phyloP scores from a whole-genome alignment of 2,888 invertebrate species.

The Nemapogon koenigi region DNA sequence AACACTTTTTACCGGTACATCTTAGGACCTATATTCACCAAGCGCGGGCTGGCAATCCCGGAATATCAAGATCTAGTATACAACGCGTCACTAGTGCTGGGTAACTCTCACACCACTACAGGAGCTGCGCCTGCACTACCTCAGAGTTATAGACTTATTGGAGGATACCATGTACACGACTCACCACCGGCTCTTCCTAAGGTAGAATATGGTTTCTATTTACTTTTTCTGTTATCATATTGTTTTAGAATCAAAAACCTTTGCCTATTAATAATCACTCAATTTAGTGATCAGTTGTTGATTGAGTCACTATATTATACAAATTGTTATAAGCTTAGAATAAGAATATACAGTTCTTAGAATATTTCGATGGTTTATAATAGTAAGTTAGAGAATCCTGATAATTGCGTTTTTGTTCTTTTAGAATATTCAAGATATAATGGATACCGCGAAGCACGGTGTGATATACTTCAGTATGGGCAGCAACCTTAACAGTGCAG shows the following conservation, averaged over 20 bases:
- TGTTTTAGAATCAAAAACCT: not conserved
- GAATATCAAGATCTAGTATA: slow-evolving; percentile 6
- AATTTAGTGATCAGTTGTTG: not conserved
- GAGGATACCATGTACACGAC: slow-evolving; percentile 11
- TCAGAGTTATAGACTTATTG: slow-evolving; percentile 9
- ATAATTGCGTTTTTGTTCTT: too few species aligned
- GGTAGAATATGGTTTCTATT: not conserved
- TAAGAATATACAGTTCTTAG: too few species aligned
- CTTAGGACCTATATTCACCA: too few species aligned
- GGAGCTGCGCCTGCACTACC: slow-evolving; percentile 9
- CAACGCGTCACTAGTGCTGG: slow-evolving; percentile 11
- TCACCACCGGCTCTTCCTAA: not conserved
- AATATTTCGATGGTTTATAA: too few species aligned
- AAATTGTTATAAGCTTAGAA: too few species aligned
- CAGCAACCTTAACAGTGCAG: slow-evolving; percentile 28
- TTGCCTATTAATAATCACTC: not conserved
- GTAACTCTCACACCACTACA: slow-evolving; percentile 11
- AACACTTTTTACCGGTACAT: too few species aligned
- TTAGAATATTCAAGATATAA: slow-evolving; percentile 36
- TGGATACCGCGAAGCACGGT: slow-evolving; percentile 30
- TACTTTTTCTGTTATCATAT: not conserved
- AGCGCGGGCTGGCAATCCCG: slow-evolving; percentile 6
- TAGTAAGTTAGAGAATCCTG: too few species aligned
- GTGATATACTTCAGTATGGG: slow-evolving; percentile 42
- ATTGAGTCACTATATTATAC: too few species aligned